Evolutionary conservation across 2,113 vertebrate genomes (phyloP).

Genomic region (Platichthys stellatus): DNA sequence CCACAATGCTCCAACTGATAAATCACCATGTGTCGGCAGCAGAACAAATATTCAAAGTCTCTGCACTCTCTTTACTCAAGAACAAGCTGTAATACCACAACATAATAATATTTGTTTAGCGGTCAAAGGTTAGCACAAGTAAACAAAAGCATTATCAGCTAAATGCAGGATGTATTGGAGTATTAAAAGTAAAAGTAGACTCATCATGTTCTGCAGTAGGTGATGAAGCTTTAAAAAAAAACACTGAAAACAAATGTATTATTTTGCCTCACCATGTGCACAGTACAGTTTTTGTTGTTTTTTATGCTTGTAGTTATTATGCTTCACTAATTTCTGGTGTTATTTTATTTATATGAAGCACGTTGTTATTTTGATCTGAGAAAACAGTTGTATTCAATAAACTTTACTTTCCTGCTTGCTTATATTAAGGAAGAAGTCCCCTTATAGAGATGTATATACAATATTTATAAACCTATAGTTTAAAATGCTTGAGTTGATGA

Average conservation of each 20-base stretch:
- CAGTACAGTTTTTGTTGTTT: too few relatives aligned
- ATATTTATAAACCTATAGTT: not conserved
- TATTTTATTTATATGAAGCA: too few relatives aligned
- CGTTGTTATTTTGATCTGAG: too few relatives aligned
- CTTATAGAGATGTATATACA: not conserved
- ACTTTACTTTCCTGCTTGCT: too few relatives aligned
- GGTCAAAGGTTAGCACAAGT: not conserved
- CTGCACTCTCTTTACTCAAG: not conserved
- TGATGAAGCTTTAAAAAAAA: not conserved
- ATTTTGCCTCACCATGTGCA: not conserved
- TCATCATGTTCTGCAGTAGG: not conserved
- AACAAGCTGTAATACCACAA: not conserved
- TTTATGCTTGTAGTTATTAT: too few relatives aligned
- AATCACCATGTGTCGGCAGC: slow-evolving; percentile 7
- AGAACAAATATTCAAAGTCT: not conserved
- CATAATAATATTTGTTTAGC: not conserved
- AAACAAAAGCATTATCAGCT: not conserved
- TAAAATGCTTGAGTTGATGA: too few relatives aligned
- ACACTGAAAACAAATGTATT: not conserved
- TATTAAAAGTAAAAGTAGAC: too few relatives aligned
- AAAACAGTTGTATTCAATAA: too few relatives aligned
- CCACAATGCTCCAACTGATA: slow-evolving; percentile 6
- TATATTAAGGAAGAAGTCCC: not conserved
- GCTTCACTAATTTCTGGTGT: too few relatives aligned
- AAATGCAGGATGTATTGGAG: not conserved